These are phyloP conservation scores for Adelosebastes latens DNA, from an alignment of 2,797 vertebrate genomes.

Conservation along the genomic window DNA sequence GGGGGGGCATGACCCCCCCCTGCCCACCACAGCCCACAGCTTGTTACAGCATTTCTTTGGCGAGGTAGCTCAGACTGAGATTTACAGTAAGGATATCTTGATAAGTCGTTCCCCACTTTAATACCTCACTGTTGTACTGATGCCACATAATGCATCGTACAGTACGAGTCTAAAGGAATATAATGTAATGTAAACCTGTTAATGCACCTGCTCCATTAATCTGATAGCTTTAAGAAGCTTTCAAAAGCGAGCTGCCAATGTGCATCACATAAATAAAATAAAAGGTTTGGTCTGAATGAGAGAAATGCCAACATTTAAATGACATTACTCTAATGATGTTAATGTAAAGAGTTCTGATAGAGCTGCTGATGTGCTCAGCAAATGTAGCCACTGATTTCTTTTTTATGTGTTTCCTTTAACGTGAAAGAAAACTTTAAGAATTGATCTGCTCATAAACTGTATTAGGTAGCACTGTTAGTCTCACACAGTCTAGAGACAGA, in stretches of 20 bases:
- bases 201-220: slow-evolving; percentile 33
- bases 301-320: background rate
- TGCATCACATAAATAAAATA: slow-evolving; percentile 23
- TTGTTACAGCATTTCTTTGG: background rate
- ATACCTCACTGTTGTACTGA: background rate
- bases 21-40: background rate
- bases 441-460: background rate
- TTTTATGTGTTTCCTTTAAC: background rate
- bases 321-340: background rate
- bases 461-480: background rate
- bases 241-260: background rate
- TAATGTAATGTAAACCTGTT: slow-evolving; percentile 5
- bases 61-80: background rate
- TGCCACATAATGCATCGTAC: background rate
- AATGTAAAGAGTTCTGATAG: background rate
- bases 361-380: background rate
- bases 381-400: background rate
- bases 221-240: slow-evolving; percentile 18
- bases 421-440: background rate
- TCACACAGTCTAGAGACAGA: background rate
- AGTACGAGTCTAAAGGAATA: background rate
- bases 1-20: too few species aligned
- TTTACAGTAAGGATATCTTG: background rate
- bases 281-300: background rate
- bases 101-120: background rate